A percentile compares a stretch with the other conserved stretches of the same genome.
Evolutionary conservation across 2,113 vertebrate genomes (phyloP).

Genomic region (Tylochromis polylepis): DNA sequence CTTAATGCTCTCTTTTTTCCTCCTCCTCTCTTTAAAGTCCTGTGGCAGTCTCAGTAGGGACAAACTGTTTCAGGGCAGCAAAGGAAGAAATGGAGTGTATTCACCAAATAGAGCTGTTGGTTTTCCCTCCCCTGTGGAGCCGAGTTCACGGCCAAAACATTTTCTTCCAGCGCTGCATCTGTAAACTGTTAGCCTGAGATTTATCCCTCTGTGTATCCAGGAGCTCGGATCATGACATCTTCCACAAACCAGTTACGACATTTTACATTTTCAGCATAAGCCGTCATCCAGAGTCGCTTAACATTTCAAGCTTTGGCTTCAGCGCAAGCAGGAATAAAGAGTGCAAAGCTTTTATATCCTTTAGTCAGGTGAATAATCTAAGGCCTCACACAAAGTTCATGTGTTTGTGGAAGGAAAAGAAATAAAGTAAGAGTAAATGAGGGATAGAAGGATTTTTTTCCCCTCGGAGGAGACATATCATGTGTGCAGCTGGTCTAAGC

Average conservation of each 20-base stretch:
- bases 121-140: slow-evolving; percentile 13
- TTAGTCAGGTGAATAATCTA: background rate
- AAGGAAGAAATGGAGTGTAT: slow-evolving; percentile 13
- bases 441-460: background rate
- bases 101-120: slow-evolving; percentile 35
- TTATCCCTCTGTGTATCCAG: background rate
- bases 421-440: background rate
- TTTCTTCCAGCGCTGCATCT: background rate
- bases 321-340: background rate
- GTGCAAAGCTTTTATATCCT: background rate
- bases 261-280: slow-evolving; percentile 3
- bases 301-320: background rate
- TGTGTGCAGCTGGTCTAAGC: slow-evolving; percentile 6
- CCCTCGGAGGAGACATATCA: slow-evolving; percentile 10
- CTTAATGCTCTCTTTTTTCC: background rate
- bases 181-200: background rate
- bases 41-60: slow-evolving; percentile 5
- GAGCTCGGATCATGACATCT: background rate
- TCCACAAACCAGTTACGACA: background rate
- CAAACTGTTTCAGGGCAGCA: slow-evolving; percentile 22
- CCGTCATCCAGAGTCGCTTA: background rate
- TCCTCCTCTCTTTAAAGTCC: background rate
- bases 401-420: background rate
- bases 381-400: background rate
- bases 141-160: slow-evolving; percentile 5